Conservation (phyloP, 2,113 vertebrate species). For the Numenius arquata region DNA sequence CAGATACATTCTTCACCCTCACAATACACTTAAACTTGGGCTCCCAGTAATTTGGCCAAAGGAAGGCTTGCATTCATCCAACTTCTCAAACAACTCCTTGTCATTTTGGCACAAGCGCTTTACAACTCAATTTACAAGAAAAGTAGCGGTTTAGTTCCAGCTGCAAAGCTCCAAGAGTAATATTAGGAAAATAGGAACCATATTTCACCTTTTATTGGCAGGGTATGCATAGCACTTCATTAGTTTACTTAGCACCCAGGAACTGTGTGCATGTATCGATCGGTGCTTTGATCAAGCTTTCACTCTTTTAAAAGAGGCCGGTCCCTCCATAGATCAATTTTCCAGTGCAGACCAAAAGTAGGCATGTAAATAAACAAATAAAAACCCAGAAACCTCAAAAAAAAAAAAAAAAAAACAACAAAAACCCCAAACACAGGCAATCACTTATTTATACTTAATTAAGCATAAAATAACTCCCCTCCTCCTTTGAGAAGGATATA, state of each 20-base stretch:
- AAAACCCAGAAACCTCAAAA: background rate
- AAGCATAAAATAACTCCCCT: constrained; percentile 70
- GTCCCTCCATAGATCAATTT: constrained; percentile 46
- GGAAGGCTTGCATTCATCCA: constrained; percentile 42
- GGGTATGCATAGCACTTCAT: constrained; percentile 16
- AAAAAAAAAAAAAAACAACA: background rate
- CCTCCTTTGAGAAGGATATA: constrained; percentile 60
- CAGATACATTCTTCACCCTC: constrained; percentile 45
- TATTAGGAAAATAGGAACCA: constrained; percentile 51
- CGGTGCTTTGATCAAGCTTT: constrained; percentile 55
- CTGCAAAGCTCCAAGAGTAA: constrained; percentile 51
- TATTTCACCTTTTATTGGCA: constrained; percentile 51
- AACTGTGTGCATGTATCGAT: constrained; percentile 11
- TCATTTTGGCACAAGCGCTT: constrained; percentile 53
- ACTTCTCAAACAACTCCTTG: constrained; percentile 49
- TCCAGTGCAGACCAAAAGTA: constrained; percentile 34
- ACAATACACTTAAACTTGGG: constrained; percentile 30
- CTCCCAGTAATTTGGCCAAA: constrained; percentile 40
- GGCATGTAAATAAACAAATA: background rate
- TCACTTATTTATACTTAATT: constrained; percentile 75
- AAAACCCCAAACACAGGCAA: too few species aligned
- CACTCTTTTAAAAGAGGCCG: background rate
- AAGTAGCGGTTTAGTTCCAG: constrained; percentile 21
- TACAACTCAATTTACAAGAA: constrained; percentile 59
- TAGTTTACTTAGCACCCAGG: constrained; percentile 61